Evolutionary conservation across 2,797 vertebrate genomes (phyloP), one percentile per base, ranked within the genome.

Genomic region (Caiman crocodilus): DNA sequence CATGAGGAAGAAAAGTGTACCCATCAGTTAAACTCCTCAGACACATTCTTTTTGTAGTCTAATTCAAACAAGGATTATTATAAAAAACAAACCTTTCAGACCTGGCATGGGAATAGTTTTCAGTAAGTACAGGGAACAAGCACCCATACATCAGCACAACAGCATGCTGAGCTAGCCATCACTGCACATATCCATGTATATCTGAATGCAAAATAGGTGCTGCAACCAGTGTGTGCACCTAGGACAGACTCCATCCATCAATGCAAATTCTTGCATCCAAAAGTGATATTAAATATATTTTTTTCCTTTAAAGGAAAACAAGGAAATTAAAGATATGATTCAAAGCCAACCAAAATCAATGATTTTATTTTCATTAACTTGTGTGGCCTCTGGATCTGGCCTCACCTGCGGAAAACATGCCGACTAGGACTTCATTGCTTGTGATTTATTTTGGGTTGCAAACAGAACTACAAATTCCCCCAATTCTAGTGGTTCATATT

Each of bases 11-110:
- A 94, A 88, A 90, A 95, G 94, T 6, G n/a, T 82, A 90, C 83
- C 90, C 92, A 96, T 96, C 95, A 95, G 96, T 95, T 94, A 95
- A 96, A 94, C 92, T 96, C 96, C 95, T 93, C 95, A 93, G 94
- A 93, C 92, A 89, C 81, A 73, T 88, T 89, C 92, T 92, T 95
- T 96, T 61, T 95, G 90, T 86, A 81, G 77, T 81, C 92, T 95
- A 94, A 97, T 93, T 96, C 96, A 95, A 91, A 95, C 85, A 79
- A 85, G 84, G 94, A 92, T 94, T 92, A 89, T 83, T 90, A 88
- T 94, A 89, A 71, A 32, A 92, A 74, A 42, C 63, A 73, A 73
- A 75, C 17, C 86, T 3, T 0, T 77, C 93, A 90, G 81, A 18
- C 79, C 84, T 77, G 79, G 90, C 90, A 32, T 63, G 67, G 93